A percentile compares a stretch with the other conserved stretches of the same genome.
Conservation (phyloP, 2,888 invertebrate genomes). For the Timema cristinae region DNA sequence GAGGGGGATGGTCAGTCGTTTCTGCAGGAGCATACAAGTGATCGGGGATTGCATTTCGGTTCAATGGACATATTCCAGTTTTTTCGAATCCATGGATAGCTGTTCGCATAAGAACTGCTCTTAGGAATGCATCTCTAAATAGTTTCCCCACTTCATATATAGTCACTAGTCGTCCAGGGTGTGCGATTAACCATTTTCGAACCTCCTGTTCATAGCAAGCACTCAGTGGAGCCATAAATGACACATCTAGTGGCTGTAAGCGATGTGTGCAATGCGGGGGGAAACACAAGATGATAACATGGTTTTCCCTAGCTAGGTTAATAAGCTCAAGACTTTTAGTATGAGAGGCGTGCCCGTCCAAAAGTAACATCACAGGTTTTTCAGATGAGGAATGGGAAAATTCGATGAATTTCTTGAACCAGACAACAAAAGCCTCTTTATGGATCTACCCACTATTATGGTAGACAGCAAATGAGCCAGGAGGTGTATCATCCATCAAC, state of each 20-base stretch:
- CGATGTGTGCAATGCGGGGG: conserved; percentile 5
- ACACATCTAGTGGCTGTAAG: conserved; percentile 5
- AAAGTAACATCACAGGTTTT: background rate
- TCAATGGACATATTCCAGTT: background rate
- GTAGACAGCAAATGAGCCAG: conserved; percentile 27
- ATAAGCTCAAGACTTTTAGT: conserved; percentile 4
- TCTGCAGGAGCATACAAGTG: no score
- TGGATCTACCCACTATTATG: conserved; percentile 32
- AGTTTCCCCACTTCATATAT: background rate
- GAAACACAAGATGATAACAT: background rate
- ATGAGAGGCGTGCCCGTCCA: background rate
- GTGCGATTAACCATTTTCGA: conserved; percentile 2
- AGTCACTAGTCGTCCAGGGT: conserved; percentile 6
- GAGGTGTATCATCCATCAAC: conserved; percentile 29
- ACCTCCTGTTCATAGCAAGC: background rate
- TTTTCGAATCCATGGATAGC: background rate
- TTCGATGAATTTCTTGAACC: conserved; percentile 5
- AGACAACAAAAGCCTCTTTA: conserved; percentile 7
- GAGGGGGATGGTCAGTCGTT: no score
- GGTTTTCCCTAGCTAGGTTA: conserved; percentile 4
- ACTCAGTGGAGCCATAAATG: conserved; percentile 2
- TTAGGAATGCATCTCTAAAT: background rate
- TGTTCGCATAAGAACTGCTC: background rate
- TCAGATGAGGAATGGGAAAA: conserved; percentile 24
- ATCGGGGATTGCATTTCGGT: no score